These are phyloP conservation scores for Drosophila aff. DNA, from an alignment of 1,140 invertebrate genomes.

Conservation along the genomic window DNA sequence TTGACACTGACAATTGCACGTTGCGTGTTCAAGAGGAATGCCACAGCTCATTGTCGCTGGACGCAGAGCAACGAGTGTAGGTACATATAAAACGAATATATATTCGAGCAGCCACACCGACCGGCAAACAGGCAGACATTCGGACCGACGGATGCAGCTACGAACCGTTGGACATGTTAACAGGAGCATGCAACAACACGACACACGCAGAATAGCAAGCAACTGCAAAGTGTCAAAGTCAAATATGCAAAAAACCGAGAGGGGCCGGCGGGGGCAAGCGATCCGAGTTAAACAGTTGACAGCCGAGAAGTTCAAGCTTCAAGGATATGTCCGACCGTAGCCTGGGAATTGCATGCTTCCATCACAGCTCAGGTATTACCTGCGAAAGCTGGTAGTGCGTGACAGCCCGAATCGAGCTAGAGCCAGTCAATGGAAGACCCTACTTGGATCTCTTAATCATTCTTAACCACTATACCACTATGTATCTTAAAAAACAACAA, in stretches of 20 bases:
- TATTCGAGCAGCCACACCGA: constrained; percentile 23
- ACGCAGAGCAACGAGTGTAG: constrained; percentile 22
- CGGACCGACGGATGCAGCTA: constrained; percentile 39
- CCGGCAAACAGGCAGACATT: constrained; percentile 9
- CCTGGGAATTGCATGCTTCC: constrained; percentile 57
- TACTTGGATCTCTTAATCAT: constrained; percentile 9
- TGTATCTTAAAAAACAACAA: no score
- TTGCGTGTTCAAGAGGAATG: constrained; percentile 78
- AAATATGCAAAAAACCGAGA: constrained; percentile 59
- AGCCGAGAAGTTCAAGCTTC: constrained; percentile 80
- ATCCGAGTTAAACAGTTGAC: constrained; percentile 77
- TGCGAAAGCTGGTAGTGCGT: constrained; percentile 25
- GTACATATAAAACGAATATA: constrained; percentile 5
- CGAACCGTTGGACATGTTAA: constrained; percentile 59
- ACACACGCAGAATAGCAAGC: constrained; percentile 32
- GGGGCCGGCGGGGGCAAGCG: constrained; percentile 17
- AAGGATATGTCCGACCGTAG: constrained; percentile 66
- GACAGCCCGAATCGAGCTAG: constrained; percentile 22
- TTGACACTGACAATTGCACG: constrained; percentile 76
- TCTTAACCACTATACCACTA: not conserved
- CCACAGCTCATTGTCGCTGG: constrained; percentile 64
- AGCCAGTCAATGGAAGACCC: constrained; percentile 3
- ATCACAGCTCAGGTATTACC: constrained; percentile 24
- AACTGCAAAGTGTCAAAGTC: constrained; percentile 81
- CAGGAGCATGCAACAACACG: constrained; percentile 52